These are phyloP conservation scores for Lutjanus campechanus DNA, from an alignment of 2,797 vertebrate species.

Conservation along the genomic window DNA sequence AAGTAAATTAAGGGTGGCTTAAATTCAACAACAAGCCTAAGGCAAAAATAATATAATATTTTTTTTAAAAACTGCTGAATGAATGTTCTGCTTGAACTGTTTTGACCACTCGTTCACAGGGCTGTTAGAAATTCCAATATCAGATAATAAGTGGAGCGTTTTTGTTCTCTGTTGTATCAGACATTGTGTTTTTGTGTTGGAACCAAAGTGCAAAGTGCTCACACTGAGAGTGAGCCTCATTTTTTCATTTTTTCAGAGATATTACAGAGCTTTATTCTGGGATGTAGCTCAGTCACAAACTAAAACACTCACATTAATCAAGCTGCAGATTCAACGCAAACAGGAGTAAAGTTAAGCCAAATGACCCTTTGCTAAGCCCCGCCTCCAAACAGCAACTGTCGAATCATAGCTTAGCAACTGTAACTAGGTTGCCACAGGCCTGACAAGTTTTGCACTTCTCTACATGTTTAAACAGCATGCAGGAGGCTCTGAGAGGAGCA, in stretches of 20 bases:
- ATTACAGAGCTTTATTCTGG: not conserved
- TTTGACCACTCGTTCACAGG: slow-evolving; percentile 23
- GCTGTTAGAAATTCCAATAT: not conserved
- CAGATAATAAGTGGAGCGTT: slow-evolving; percentile 5
- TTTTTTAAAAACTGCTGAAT: slow-evolving; percentile 13
- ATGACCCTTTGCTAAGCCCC: not conserved
- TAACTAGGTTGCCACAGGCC: no score
- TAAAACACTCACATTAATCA: not conserved
- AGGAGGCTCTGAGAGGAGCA: no score
- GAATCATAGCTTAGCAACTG: no score
- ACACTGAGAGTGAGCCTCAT: slow-evolving; percentile 5
- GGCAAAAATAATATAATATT: slow-evolving; percentile 13
- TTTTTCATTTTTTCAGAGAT: slow-evolving; percentile 10
- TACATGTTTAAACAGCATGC: no score
- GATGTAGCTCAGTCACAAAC: not conserved
- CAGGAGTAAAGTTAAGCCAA: not conserved
- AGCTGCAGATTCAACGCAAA: not conserved
- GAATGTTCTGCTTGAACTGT: slow-evolving; percentile 20
- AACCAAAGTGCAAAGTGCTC: slow-evolving; percentile 7
- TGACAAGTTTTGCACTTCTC: no score
- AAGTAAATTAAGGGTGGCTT: slow-evolving; percentile 24
- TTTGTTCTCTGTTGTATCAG: slow-evolving; percentile 18
- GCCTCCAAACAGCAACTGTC: no score
- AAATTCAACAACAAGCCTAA: slow-evolving; percentile 18
- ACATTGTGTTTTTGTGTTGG: slow-evolving; percentile 15